A percentile compares a stretch with the other conserved stretches of the same genome.
phyloP scores from a whole-genome alignment of 2,113 vertebrate species.

The Sminthopsis crassicaudata region DNA sequence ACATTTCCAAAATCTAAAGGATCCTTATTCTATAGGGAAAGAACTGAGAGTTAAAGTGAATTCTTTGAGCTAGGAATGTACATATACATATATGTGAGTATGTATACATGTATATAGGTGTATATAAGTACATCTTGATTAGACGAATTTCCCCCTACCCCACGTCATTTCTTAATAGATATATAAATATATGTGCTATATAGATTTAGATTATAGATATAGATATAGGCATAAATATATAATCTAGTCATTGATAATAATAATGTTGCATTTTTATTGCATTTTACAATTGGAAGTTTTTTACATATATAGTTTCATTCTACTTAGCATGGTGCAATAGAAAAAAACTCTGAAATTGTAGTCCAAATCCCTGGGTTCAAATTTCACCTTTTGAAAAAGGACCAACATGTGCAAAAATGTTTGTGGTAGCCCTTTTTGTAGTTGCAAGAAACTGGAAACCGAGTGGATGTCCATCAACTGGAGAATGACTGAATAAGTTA shows the following conservation, averaged over 20 bases:
- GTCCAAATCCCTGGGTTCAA: too few relatives aligned
- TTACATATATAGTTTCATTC: not conserved
- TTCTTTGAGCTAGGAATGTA: not conserved
- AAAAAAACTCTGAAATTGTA: not conserved
- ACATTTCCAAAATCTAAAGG: not conserved
- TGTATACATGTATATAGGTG: not conserved
- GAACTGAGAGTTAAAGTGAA: not conserved
- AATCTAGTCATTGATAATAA: not conserved
- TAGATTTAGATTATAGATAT: not conserved
- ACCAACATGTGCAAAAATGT: too few relatives aligned
- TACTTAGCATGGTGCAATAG: not conserved
- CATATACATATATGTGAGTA: not conserved
- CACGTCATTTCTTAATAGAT: not conserved
- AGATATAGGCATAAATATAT: not conserved
- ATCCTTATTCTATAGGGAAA: not conserved
- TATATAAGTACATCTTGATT: not conserved
- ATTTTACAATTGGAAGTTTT: not conserved
- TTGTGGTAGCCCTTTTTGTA: too few relatives aligned
- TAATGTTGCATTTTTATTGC: not conserved
- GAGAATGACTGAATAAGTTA: too few relatives aligned
- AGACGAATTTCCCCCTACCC: too few relatives aligned
- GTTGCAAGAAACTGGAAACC: too few relatives aligned
- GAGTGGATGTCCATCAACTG: too few relatives aligned
- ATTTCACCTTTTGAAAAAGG: too few relatives aligned
- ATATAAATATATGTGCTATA: not conserved